These are phyloP conservation scores for Probosciger aterrimus DNA, from an alignment of 2,113 vertebrate species.

Conservation along the genomic window DNA sequence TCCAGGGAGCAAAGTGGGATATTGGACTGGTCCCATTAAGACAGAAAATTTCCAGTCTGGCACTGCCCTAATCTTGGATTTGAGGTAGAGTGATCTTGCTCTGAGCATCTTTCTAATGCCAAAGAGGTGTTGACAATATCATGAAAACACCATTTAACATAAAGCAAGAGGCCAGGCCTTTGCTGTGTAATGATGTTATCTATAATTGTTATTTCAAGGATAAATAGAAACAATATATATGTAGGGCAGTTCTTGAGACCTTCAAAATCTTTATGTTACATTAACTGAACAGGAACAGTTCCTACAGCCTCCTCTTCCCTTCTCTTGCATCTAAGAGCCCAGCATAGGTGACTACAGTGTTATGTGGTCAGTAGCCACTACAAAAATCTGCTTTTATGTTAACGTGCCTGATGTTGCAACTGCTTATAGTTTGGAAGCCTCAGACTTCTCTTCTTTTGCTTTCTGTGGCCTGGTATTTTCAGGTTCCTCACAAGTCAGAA, in stretches of 20 bases:
- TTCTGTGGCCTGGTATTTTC: background rate
- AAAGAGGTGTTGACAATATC: background rate
- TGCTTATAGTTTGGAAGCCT: background rate
- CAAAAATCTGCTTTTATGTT: background rate
- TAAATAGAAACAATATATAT: background rate
- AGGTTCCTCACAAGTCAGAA: slow-evolving; percentile 37
- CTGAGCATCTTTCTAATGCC: background rate
- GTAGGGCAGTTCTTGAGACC: background rate
- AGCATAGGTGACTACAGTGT: background rate
- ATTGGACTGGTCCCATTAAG: background rate
- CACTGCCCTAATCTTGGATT: background rate
- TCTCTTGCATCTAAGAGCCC: background rate
- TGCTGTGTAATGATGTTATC: background rate
- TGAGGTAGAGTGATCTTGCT: background rate
- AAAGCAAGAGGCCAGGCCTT: background rate
- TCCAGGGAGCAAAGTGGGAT: background rate
- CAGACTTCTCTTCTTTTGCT: slow-evolving; percentile 12
- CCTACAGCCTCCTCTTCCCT: background rate
- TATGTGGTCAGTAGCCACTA: background rate
- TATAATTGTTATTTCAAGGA: background rate
- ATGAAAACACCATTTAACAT: background rate
- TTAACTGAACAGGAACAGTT: background rate
- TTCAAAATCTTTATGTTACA: background rate
- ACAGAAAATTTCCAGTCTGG: background rate
- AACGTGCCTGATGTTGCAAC: background rate